phyloP scores from a whole-genome alignment of 2,888 invertebrate genomes.

The Achlya flavicornis region DNA sequence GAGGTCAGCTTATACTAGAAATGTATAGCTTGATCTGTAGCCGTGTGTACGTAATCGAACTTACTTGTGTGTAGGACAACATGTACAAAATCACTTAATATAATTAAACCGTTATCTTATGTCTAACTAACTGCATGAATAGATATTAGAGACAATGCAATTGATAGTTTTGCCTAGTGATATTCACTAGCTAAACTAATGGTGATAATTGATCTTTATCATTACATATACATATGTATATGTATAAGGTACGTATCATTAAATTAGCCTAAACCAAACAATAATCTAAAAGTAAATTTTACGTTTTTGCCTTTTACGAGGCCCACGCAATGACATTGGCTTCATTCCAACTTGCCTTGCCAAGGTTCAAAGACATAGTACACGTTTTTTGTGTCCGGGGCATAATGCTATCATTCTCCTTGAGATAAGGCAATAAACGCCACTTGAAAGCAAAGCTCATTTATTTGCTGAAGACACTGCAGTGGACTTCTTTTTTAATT shows the following conservation, averaged over 20 bases:
- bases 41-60: no score
- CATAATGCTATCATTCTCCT: slow-evolving; percentile 74
- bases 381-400: slow-evolving; percentile 66
- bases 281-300: slow-evolving; percentile 39
- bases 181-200: no score
- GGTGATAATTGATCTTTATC: no score
- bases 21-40: no score
- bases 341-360: slow-evolving; percentile 72
- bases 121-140: background rate
- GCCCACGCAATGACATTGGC: slow-evolving; percentile 72
- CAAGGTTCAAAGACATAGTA: slow-evolving; percentile 79
- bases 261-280: slow-evolving; percentile 20
- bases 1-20: no score
- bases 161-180: no score
- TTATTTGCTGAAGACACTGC: slow-evolving; percentile 70
- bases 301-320: slow-evolving; percentile 55
- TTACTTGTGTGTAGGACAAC: no score
- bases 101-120: no score
- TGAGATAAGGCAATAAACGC: slow-evolving; percentile 78
- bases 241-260: background rate
- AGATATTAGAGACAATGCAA: background rate
- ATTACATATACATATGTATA: no score
- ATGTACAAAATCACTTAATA: no score
- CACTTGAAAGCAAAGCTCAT: slow-evolving; percentile 72
- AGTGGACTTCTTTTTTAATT: slow-evolving; percentile 67